Evolutionary conservation across 2,797 vertebrate species (phyloP).

Genomic region (Myioborus melanocephalus): DNA sequence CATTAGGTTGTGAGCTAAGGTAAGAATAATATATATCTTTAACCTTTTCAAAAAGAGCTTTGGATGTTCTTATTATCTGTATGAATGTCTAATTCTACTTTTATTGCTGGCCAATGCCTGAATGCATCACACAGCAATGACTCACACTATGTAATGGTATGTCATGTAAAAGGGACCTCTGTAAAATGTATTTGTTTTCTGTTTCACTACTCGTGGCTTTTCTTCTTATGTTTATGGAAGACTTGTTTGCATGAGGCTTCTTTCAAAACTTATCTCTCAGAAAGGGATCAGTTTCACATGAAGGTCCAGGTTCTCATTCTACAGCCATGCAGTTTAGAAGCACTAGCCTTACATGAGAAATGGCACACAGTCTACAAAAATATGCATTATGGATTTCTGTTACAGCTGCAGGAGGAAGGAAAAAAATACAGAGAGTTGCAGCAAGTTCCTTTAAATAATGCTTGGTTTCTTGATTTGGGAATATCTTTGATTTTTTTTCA

Average conservation of each 20-base stretch:
- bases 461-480: not conserved
- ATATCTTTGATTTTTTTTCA: not conserved
- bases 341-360: not conserved
- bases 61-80: not conserved
- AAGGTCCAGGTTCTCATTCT: not conserved
- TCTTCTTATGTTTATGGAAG: not conserved
- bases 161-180: not conserved
- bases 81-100: not conserved
- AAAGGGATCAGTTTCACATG: not conserved
- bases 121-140: not conserved
- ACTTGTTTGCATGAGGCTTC: not conserved
- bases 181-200: not conserved
- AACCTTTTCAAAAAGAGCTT: not conserved
- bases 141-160: not conserved
- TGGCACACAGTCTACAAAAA: not conserved
- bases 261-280: not conserved
- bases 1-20: not conserved
- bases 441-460: not conserved
- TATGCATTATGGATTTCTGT: not conserved
- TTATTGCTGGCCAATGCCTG: not conserved
- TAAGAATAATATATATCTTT: constrained; percentile 7
- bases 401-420: not conserved
- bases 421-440: not conserved
- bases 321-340: not conserved
- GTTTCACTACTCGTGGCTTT: not conserved